Base-by-base conservation (phyloP, 2,113 vertebrate species). In the Grantiella picta region DNA sequence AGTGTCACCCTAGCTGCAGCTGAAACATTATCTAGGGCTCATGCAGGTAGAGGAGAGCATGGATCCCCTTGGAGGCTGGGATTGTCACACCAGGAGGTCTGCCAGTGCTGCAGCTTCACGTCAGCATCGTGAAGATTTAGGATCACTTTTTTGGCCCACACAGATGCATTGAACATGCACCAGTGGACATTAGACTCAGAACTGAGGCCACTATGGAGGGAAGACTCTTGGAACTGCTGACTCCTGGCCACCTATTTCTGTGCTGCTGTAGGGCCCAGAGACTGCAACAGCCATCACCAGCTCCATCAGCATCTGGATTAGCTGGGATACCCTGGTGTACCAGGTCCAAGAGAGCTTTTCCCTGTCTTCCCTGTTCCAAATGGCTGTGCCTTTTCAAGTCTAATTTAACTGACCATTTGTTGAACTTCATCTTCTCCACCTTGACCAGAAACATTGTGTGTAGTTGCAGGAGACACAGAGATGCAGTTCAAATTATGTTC, bases 1-100 rank as follows among this genome's bases (percentile, higher is more conserved):
- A n/a, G 52, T 56, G 77, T 89, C 91, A 87, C 73, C 28, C 11
- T 6, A 69, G 40, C 84, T 79, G 57, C 89, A 73, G 89, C 61
- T 85, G 70, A 71, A 86, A 92, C 50, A 5, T 75, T 66, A 52
- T 57, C 49, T 12, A 44, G 33, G 31, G 77, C n/a, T 64, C 36
- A 52, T 0, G 3, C 77, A 91, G 61, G 60, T 6, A 47, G n/a
- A 33, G 52, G 44, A 70, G 57, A 81, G 35, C 38, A 36, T 2
- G 11, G 81, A 79, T 76, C 18, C 31, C 40, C 17, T 12, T 2
- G 24, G 52, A 69, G 61, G 13, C 52, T 68, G 68, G 5, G 29
- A 13, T n/a, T 92, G 52, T 17, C 81, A 63, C 3, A 9, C 16
- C 75, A 61, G 20, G 27, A 38, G 40, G 3, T 31, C 22, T 66